Base-by-base conservation (phyloP, 2,113 vertebrate species). In the Nothocercus julius region DNA sequence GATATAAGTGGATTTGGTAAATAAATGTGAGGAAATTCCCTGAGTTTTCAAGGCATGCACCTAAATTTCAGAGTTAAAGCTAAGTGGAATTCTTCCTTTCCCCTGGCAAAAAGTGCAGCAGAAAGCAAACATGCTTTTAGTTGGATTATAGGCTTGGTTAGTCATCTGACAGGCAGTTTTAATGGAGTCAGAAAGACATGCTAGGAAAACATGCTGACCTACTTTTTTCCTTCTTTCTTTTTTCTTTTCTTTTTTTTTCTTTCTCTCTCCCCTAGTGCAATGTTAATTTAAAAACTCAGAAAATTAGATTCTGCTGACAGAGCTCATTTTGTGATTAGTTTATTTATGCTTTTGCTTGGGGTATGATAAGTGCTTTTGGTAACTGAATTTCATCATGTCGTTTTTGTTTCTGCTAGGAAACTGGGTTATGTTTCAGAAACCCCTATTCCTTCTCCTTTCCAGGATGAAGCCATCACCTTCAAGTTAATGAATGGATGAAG, bases 121-220 rank as follows among this genome's bases (percentile, higher is more conserved):
- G 92, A 97, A 90, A 72, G 92, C 79, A 91, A 92, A 92, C 90
- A 74, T 80, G 84, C 77, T 86, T 96, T 97, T 97, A 96, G 66
- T 12, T 91, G 96, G 85, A 92, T 94, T 83, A 88, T 56, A 95
- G 82, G 95, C 89, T 86, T 90, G 73, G 95, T 89, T 85, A 81
- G 92, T 93, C 92, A 90, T 96, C 95, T 97, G 97, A 97, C 92
- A 96, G 97, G 96, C 96, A 93, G 94, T 87, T 97, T 97, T 96
- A 91, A 95, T 94, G 95, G 96, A 96, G 85, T 96, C 96, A 88
- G 96, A 93, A 93, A 96, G 89, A 94, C 49, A 58, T 76, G 73
- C 89, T 67, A 68, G 70, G 85, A 87, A 97, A 96, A 95, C 93
- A 93, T 4, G 70, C 86, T 97, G 97, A 98, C 97, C 98, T 97